Evolutionary conservation across 2,888 invertebrate species (phyloP).

Genomic region (Nephrocerus scutellatus): DNA sequence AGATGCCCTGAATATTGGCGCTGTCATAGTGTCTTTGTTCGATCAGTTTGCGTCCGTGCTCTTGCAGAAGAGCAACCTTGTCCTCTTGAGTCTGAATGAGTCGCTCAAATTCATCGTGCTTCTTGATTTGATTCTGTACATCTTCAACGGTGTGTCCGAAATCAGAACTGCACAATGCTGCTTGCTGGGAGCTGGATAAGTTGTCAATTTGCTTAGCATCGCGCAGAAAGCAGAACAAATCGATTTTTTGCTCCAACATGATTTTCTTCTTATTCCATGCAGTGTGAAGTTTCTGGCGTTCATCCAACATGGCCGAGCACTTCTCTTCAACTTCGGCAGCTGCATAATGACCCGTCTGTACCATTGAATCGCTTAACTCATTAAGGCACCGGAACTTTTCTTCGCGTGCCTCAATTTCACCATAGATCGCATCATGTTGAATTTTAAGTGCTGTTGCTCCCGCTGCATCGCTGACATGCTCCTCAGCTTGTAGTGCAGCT

Average conservation of each 20-base stretch:
- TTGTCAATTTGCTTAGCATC: conserved; percentile 91
- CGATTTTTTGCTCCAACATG: conserved; percentile 82
- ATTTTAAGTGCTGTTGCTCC: conserved; percentile 74
- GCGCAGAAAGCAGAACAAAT: conserved; percentile 87
- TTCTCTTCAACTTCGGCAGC: conserved; percentile 72
- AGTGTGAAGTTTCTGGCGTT: conserved; percentile 68
- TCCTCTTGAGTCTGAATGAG: conserved; percentile 80
- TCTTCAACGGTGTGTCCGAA: conserved; percentile 78
- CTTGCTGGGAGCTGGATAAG: conserved; percentile 81
- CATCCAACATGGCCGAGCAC: conserved; percentile 68
- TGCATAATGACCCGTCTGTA: conserved; percentile 77
- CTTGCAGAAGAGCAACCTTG: conserved; percentile 71
- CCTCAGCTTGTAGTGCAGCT: conserved; percentile 69
- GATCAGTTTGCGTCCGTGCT: conserved; percentile 79
- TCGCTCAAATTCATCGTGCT: conserved; percentile 93
- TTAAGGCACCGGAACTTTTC: conserved; percentile 68
- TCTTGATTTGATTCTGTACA: conserved; percentile 81
- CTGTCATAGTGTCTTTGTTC: conserved; percentile 89
- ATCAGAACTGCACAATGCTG: conserved; percentile 62
- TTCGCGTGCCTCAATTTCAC: conserved; percentile 84
- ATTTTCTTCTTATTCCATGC: conserved; percentile 88
- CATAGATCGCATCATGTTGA: conserved; percentile 74
- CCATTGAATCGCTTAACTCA: conserved; percentile 72
- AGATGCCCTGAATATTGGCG: conserved; percentile 65
- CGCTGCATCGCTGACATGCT: conserved; percentile 73